phyloP scores from a whole-genome alignment of 2,888 invertebrate genomes.

The Raillietiella orientalis region DNA sequence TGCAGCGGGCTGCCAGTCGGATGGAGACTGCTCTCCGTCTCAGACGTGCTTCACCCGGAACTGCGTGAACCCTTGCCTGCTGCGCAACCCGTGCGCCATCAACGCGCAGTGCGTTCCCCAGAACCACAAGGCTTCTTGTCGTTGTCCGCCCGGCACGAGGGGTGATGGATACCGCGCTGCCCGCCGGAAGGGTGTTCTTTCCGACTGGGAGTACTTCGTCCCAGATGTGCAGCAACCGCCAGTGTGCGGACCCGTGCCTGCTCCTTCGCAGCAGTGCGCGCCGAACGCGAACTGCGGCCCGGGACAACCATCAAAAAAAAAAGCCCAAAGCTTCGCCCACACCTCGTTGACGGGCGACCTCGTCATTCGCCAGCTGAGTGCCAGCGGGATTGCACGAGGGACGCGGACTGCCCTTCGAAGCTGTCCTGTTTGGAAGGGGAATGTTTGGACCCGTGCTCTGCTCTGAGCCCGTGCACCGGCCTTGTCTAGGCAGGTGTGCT shows the following conservation, averaged over 20 bases:
- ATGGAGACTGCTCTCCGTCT: constrained; percentile 6
- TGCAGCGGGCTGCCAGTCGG: constrained; percentile 5
- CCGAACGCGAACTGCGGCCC: constrained; percentile 9
- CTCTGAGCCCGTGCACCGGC: constrained; percentile 10
- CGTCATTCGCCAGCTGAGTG: not conserved
- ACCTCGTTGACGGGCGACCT: too few relatives aligned
- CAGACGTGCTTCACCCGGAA: constrained; percentile 7
- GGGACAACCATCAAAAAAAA: too few relatives aligned
- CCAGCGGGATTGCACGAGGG: constrained; percentile 20
- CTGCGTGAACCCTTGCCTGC: constrained; percentile 43
- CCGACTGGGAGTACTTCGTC: constrained; percentile 16
- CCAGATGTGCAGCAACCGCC: constrained; percentile 40
- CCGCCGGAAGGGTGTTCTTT: too few relatives aligned
- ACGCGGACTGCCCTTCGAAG: constrained; percentile 25
- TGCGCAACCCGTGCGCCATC: constrained; percentile 44
- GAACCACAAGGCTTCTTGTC: constrained; percentile 9
- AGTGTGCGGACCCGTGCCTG: constrained; percentile 41
- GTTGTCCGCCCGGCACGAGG: constrained; percentile 9
- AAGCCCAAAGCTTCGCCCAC: too few relatives aligned
- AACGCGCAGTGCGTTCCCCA: constrained; percentile 33
- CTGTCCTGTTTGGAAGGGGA: constrained; percentile 9
- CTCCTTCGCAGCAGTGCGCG: constrained; percentile 26
- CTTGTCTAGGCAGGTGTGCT: constrained; percentile 36
- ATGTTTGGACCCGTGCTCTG: constrained; percentile 9
- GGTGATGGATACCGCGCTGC: constrained; percentile 8